Conservation (phyloP, 2,113 vertebrate genomes). For the Sebastes schlegelii region DNA sequence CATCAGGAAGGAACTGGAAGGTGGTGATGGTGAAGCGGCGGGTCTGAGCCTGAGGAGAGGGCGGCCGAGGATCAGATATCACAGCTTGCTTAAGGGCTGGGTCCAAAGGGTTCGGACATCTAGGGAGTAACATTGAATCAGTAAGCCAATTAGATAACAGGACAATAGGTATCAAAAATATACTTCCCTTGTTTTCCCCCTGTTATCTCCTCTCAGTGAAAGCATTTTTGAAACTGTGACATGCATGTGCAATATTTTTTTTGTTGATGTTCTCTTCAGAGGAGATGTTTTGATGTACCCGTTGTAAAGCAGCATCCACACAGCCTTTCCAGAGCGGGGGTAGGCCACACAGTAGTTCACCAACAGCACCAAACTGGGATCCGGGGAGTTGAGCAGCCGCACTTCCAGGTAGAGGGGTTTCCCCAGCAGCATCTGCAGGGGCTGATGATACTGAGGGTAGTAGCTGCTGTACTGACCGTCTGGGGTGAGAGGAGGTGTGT, state of each 20-base stretch:
- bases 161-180: not conserved
- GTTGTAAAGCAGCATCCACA: constrained; percentile 85
- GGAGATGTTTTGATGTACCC: constrained; percentile 71
- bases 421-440: constrained; percentile 81
- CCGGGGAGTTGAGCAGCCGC: constrained; percentile 80
- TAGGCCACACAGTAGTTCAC: constrained; percentile 86
- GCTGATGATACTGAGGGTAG: constrained; percentile 84
- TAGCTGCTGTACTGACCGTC: constrained; percentile 79
- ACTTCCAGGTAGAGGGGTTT: constrained; percentile 84
- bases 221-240: no score
- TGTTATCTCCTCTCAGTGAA: no score
- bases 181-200: not conserved
- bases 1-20: constrained; percentile 82
- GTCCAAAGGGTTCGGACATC: constrained; percentile 84
- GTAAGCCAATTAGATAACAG: not conserved
- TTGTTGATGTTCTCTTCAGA: not conserved
- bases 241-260: not conserved
- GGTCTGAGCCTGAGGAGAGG: constrained; percentile 65
- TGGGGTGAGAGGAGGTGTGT: constrained; percentile 39
- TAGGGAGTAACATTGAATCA: constrained; percentile 33
- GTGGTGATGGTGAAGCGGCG: constrained; percentile 83
- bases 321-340: constrained; percentile 81
- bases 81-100: constrained; percentile 53
- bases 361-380: constrained; percentile 79
- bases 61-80: constrained; percentile 31